These are phyloP conservation scores for Loris lydekkerianus DNA, from an alignment of 2,797 vertebrate species.

Conservation along the genomic window DNA sequence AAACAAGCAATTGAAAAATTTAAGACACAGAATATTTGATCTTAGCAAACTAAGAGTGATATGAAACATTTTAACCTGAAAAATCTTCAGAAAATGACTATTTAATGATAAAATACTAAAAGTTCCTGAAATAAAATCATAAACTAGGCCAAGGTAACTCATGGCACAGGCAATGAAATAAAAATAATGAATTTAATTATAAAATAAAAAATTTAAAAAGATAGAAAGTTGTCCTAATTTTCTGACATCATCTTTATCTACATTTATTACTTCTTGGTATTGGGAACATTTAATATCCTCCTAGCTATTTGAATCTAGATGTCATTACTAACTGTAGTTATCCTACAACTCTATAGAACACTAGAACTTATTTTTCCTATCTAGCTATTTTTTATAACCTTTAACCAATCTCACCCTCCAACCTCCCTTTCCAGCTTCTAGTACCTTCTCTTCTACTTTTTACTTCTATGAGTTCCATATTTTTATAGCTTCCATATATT, in stretches of 20 bases:
- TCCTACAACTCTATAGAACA: background rate
- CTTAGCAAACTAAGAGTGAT: background rate
- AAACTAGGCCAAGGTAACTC: background rate
- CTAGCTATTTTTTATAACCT: background rate
- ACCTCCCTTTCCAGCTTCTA: background rate
- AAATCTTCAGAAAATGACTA: background rate
- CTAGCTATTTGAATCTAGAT: background rate
- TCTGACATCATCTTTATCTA: background rate
- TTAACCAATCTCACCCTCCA: background rate
- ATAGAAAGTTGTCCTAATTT: background rate
- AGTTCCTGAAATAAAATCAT: background rate
- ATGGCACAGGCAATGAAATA: background rate
- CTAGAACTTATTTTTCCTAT: background rate
- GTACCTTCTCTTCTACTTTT: background rate
- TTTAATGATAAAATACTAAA: background rate
- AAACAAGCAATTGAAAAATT: background rate
- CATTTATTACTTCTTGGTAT: background rate
- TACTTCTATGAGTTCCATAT: background rate
- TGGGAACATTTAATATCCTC: background rate
- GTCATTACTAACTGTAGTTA: background rate
- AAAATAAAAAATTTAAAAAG: background rate
- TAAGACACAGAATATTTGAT: background rate
- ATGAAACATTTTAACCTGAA: background rate
- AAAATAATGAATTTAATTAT: background rate
- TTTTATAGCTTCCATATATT: background rate